A percentile compares a stretch with the other conserved stretches of the same genome.
Evolutionary conservation across 2,888 invertebrate species (phyloP).

Genomic region (Elaeidobius kamerunicus): DNA sequence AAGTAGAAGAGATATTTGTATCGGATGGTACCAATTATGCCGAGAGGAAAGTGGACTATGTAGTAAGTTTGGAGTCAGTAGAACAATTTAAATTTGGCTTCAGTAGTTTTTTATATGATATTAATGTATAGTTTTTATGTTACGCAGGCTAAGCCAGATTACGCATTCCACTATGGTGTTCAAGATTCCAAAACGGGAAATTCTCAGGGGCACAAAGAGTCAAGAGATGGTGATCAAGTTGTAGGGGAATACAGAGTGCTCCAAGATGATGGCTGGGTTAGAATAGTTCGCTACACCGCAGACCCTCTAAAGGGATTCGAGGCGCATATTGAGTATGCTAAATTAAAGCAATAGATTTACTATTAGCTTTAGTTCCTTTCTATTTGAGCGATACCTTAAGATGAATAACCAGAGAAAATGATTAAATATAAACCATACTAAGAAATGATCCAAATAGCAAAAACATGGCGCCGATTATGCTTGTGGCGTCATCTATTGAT

Average conservation of each 20-base stretch:
- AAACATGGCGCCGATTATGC: no score
- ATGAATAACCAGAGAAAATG: no score
- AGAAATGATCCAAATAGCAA: no score
- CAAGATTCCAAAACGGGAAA: conserved; percentile 71
- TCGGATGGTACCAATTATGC: conserved; percentile 48
- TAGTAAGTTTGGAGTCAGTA: conserved; percentile 56
- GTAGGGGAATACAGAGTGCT: conserved; percentile 70
- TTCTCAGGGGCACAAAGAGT: conserved; percentile 69
- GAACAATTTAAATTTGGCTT: no score
- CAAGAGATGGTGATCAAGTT: conserved; percentile 69
- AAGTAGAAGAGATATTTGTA: conserved; percentile 57
- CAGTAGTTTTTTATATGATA: no score
- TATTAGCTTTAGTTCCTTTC: background rate
- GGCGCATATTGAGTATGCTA: conserved; percentile 45
- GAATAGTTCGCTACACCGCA: conserved; percentile 71
- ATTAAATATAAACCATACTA: no score
- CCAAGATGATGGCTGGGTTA: conserved; percentile 70
- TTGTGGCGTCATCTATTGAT: no score
- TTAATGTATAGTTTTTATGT: no score
- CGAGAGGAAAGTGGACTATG: conserved; percentile 62
- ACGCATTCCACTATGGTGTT: conserved; percentile 72
- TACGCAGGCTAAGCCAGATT: conserved; percentile 76
- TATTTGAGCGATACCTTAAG: no score
- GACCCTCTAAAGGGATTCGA: conserved; percentile 73
- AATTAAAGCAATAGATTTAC: conserved; percentile 37